Conservation (phyloP, 2,113 vertebrate genomes). For the Myotis brandtii region DNA sequence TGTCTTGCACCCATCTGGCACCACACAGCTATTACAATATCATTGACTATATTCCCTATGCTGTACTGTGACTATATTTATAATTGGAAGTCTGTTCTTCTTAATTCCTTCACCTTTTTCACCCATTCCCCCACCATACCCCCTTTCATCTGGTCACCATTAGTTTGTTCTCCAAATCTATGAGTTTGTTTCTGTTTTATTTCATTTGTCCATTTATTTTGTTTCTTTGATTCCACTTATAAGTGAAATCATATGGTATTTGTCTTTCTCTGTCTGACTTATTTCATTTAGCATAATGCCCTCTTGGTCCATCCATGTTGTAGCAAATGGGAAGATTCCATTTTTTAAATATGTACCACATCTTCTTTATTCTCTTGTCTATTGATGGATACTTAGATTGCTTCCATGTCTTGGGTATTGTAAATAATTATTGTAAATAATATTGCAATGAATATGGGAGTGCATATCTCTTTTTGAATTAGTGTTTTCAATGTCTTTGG, state of each 20-base stretch:
- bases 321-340: not conserved
- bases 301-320: not conserved
- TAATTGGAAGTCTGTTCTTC: not conserved
- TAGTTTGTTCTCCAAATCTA: not conserved
- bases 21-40: not conserved
- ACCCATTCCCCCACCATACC: not conserved
- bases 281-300: not conserved
- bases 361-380: not conserved
- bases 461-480: not conserved
- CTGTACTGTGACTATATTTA: not conserved
- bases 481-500: not conserved
- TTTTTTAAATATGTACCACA: not conserved
- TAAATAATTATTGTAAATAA: not conserved
- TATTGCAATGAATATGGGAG: not conserved
- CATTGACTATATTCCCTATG: not conserved
- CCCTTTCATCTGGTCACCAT: not conserved
- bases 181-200: not conserved
- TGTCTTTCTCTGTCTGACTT: not conserved
- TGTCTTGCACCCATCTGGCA: not conserved
- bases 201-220: not conserved
- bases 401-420: not conserved
- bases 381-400: not conserved
- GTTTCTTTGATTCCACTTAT: not conserved
- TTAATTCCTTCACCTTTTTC: not conserved
- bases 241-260: not conserved